phyloP scores from a whole-genome alignment of 2,888 invertebrate genomes.

The Cantharis rustica region DNA sequence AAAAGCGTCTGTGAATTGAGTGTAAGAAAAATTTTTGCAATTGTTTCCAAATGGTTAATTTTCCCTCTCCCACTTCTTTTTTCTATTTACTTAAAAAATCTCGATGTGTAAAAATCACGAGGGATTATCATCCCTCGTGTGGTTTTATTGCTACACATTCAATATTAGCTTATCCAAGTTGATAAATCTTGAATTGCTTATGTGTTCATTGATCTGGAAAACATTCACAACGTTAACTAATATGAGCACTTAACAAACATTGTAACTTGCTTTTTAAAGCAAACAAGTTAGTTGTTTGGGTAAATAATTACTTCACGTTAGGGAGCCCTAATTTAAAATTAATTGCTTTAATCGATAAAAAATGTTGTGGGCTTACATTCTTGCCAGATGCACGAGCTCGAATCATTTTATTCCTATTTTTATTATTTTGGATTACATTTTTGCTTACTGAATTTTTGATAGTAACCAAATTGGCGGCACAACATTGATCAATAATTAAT shows the following conservation, averaged over 20 bases:
- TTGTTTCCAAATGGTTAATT: neutral
- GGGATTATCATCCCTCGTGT: neutral
- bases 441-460: too few relatives aligned
- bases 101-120: neutral
- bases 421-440: too few relatives aligned
- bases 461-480: neutral
- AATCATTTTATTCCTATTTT: too few relatives aligned
- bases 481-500: neutral
- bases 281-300: neutral
- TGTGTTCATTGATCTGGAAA: neutral
- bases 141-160: neutral
- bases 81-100: neutral
- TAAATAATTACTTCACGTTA: neutral
- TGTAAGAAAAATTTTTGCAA: neutral
- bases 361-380: neutral
- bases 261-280: neutral
- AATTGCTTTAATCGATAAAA: neutral
- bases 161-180: neutral
- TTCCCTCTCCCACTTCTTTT: neutral
- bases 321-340: neutral
- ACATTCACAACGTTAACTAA: neutral
- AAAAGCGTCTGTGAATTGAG: neutral
- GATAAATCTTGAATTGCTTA: neutral
- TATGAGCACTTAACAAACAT: neutral
- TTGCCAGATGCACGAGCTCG: neutral